phyloP scores from a whole-genome alignment of 2,888 invertebrate species.

The Drosophila borborema region DNA sequence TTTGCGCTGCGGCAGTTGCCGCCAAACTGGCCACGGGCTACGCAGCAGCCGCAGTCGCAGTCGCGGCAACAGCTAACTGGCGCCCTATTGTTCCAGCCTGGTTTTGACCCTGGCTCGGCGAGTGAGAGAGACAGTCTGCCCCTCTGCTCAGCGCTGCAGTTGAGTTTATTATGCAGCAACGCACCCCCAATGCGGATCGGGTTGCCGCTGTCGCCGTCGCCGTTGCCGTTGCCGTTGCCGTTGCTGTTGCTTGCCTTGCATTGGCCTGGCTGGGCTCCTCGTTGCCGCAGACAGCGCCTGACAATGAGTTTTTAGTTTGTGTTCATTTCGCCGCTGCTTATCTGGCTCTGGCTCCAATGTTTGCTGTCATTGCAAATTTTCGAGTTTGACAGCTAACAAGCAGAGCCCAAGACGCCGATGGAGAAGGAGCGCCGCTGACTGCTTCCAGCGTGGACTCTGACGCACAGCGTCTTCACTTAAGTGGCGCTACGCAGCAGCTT shows the following conservation, averaged over 20 bases:
- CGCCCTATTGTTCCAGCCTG: slow-evolving; percentile 71
- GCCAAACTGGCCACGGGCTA: slow-evolving; percentile 42
- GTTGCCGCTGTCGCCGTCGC: slow-evolving; percentile 29
- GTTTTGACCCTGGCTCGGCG: slow-evolving; percentile 18
- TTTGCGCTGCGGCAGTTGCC: slow-evolving; percentile 64
- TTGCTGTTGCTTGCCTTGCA: not conserved
- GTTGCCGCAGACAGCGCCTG: slow-evolving; percentile 71
- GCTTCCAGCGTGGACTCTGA: slow-evolving; percentile 45
- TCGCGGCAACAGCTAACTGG: slow-evolving; percentile 57
- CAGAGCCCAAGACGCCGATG: slow-evolving; percentile 45
- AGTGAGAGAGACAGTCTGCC: not conserved
- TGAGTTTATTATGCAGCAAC: slow-evolving; percentile 78
- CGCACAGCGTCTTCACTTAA: slow-evolving; percentile 74
- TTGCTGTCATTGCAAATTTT: slow-evolving; percentile 84
- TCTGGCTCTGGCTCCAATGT: slow-evolving; percentile 67
- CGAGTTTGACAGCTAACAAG: slow-evolving; percentile 84
- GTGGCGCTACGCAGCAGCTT: slow-evolving; percentile 71
- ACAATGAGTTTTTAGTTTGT: slow-evolving; percentile 80
- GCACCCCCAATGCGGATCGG: slow-evolving; percentile 73
- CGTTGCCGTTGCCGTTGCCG: slow-evolving; percentile 1
- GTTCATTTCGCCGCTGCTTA: slow-evolving; percentile 67
- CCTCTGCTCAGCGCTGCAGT: slow-evolving; percentile 16
- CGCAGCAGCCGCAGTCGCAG: slow-evolving; percentile 25
- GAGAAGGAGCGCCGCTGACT: slow-evolving; percentile 17
- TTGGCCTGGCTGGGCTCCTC: slow-evolving; percentile 20